These are phyloP conservation scores for Mylabris sibirica DNA, from an alignment of 2,888 invertebrate genomes.

Conservation along the genomic window DNA sequence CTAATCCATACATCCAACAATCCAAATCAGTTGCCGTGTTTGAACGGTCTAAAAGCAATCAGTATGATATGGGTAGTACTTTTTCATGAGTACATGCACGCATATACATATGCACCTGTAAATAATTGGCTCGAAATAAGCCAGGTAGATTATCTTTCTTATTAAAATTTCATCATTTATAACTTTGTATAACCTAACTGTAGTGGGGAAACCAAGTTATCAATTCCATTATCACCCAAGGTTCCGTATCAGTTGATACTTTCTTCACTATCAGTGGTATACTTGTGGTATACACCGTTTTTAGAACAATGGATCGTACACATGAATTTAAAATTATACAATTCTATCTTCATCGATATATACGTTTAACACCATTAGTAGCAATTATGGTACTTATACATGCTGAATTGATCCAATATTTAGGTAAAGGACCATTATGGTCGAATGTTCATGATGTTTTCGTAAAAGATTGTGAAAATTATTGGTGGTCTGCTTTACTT, in stretches of 20 bases:
- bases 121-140: no score
- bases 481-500: conserved; percentile 64
- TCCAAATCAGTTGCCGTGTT: conserved; percentile 20
- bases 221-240: background rate
- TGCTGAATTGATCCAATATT: conserved; percentile 62
- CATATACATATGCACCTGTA: no score
- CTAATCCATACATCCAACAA: conserved; percentile 10
- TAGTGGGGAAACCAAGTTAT: conserved; percentile 11
- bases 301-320: conserved; percentile 43
- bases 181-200: background rate
- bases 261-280: conserved; percentile 24
- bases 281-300: conserved; percentile 14
- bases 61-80: conserved; percentile 29
- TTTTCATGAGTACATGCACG: conserved; percentile 18
- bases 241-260: conserved; percentile 21
- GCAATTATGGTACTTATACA: conserved; percentile 63
- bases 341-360: conserved; percentile 29
- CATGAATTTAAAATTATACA: conserved; percentile 49
- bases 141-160: no score
- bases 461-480: conserved; percentile 52
- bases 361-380: conserved; percentile 66
- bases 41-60: conserved; percentile 28
- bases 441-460: conserved; percentile 21
- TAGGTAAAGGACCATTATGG: conserved; percentile 64
- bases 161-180: no score